These are phyloP conservation scores for Neopelma chrysocephalum DNA, from an alignment of 2,797 vertebrate genomes.

Conservation along the genomic window DNA sequence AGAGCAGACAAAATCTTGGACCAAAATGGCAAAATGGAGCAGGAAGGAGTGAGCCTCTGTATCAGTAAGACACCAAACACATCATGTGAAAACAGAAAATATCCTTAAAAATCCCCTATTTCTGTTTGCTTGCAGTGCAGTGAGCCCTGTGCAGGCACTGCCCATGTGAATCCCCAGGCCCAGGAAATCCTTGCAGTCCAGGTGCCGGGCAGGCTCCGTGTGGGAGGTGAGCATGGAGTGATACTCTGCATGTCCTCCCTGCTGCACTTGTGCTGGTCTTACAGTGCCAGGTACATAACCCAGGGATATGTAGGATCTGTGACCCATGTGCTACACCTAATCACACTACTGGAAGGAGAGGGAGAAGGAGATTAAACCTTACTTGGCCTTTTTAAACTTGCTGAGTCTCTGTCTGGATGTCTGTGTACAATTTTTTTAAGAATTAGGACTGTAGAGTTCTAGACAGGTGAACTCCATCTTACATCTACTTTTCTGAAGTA, in stretches of 20 bases:
- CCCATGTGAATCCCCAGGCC: background rate
- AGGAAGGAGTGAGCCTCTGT: background rate
- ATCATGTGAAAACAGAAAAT: background rate
- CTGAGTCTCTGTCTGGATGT: background rate
- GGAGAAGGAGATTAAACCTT: background rate
- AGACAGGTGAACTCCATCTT: background rate
- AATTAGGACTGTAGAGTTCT: background rate
- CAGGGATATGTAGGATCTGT: background rate
- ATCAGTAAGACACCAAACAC: background rate
- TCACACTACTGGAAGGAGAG: background rate
- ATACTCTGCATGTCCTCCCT: background rate
- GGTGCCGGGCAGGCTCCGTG: background rate
- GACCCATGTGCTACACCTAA: background rate
- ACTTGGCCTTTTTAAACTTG: background rate
- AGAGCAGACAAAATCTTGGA: background rate
- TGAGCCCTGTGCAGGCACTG: background rate
- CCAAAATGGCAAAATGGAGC: background rate
- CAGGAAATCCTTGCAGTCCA: rapidly evolving
- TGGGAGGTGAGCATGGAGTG: background rate
- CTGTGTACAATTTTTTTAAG: background rate
- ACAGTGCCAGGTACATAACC: background rate
- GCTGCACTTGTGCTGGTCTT: rapidly evolving
- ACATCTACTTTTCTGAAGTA: background rate
- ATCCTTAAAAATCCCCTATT: background rate
- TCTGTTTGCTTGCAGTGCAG: background rate